Percentiles rank a stretch among this genome's conserved stretches.
Evolutionary conservation across 1,140 invertebrate species (phyloP).

Genomic region (Wiebesia pumilae): DNA sequence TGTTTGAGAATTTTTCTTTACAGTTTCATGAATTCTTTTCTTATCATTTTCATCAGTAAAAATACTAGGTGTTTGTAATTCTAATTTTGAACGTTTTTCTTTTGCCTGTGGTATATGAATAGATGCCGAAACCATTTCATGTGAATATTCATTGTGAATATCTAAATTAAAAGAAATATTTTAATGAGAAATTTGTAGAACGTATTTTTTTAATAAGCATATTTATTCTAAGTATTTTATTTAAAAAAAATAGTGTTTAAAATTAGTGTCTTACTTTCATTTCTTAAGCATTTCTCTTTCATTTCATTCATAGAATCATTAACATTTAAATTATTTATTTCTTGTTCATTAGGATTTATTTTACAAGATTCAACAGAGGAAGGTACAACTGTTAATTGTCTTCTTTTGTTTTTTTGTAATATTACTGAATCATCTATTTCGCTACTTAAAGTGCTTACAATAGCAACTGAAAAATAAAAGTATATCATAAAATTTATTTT

Average conservation of each 20-base stretch:
- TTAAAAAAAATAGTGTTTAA: too few relatives aligned
- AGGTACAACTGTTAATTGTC: neutral
- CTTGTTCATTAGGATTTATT: neutral
- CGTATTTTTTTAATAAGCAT: too few relatives aligned
- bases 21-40: neutral
- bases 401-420: neutral
- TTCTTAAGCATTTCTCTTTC: too few relatives aligned
- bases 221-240: too few relatives aligned
- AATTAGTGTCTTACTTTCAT: too few relatives aligned
- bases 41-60: neutral
- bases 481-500: neutral
- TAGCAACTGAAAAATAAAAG: neutral
- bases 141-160: neutral
- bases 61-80: neutral
- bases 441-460: neutral
- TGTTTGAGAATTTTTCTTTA: neutral
- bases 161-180: neutral
- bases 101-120: neutral
- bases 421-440: neutral
- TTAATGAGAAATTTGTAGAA: too few relatives aligned
- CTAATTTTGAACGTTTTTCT: neutral
- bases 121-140: neutral
- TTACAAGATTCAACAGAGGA: neutral
- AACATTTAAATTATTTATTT: neutral
- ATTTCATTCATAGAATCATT: neutral